phyloP scores from a whole-genome alignment of 1,140 invertebrate species.

The Diprion similis region DNA sequence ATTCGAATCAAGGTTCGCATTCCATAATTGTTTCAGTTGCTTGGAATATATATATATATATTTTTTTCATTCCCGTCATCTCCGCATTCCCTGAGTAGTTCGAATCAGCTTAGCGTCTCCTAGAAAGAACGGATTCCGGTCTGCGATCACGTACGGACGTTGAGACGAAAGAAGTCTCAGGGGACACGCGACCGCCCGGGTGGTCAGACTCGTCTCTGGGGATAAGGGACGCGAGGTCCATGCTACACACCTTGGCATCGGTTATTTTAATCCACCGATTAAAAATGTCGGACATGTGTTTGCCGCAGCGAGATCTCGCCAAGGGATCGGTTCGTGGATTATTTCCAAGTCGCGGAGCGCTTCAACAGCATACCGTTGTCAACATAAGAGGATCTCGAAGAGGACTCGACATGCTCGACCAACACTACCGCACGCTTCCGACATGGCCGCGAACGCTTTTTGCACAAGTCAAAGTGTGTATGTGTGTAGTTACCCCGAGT shows the following conservation, averaged over 20 bases:
- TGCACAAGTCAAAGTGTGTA: no score
- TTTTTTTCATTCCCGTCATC: no score
- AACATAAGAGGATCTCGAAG: background rate
- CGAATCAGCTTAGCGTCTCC: background rate
- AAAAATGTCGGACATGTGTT: constrained; percentile 62
- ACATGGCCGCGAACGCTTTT: no score
- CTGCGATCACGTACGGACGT: background rate
- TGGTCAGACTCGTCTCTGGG: constrained; percentile 46
- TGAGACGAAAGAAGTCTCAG: background rate
- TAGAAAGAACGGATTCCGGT: background rate
- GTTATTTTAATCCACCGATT: constrained; percentile 60
- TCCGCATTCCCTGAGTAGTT: background rate
- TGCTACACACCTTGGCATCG: constrained; percentile 48
- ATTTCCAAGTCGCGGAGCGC: constrained; percentile 23
- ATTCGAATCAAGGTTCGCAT: no score
- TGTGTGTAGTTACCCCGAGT: no score
- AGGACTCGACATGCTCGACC: no score
- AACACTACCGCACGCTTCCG: no score
- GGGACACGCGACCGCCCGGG: constrained; percentile 54
- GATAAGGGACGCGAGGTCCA: constrained; percentile 46
- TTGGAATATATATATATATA: no score
- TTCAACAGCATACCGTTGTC: background rate
- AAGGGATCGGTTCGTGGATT: constrained; percentile 35
- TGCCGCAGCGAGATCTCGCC: constrained; percentile 44
- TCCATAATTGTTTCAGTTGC: no score